phyloP scores from a whole-genome alignment of 2,888 invertebrate genomes.

The Hartigia nigra region DNA sequence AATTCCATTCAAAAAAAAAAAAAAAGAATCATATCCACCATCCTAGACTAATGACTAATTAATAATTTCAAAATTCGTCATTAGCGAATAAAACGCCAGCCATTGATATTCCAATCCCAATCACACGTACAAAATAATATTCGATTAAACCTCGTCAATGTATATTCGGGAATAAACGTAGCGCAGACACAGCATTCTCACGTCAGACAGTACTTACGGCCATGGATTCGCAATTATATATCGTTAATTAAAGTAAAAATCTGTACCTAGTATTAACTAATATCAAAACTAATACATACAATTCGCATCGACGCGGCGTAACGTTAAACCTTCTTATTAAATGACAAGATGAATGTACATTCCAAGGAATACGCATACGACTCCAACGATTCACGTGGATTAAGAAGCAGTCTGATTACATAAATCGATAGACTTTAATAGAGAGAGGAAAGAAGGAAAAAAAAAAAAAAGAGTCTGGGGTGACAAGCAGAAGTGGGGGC shows the following conservation, averaged over 20 bases:
- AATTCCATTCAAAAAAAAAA: too few species aligned
- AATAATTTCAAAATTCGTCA: not conserved
- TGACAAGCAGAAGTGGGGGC: too few species aligned
- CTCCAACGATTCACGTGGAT: not conserved
- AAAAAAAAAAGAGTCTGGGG: not conserved
- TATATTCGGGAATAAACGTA: slow-evolving; percentile 22
- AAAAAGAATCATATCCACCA: too few species aligned
- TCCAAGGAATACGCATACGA: not conserved
- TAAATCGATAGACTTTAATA: not conserved
- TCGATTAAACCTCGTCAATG: not conserved
- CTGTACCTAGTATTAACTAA: slow-evolving; percentile 45
- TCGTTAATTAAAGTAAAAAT: slow-evolving; percentile 42
- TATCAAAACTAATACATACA: slow-evolving; percentile 39
- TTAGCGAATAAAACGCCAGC: not conserved
- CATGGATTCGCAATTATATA: slow-evolving; percentile 12
- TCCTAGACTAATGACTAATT: not conserved
- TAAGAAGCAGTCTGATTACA: not conserved
- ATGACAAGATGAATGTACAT: slow-evolving; percentile 36
- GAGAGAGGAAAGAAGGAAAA: not conserved
- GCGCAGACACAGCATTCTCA: slow-evolving; percentile 36
- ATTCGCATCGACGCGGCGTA: slow-evolving; percentile 39
- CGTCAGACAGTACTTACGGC: slow-evolving; percentile 32
- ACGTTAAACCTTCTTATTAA: slow-evolving; percentile 18
- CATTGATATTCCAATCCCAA: not conserved
- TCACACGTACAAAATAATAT: not conserved